These are phyloP conservation scores for Coendou prehensilis DNA, from an alignment of 2,797 vertebrate genomes.

Conservation along the genomic window DNA sequence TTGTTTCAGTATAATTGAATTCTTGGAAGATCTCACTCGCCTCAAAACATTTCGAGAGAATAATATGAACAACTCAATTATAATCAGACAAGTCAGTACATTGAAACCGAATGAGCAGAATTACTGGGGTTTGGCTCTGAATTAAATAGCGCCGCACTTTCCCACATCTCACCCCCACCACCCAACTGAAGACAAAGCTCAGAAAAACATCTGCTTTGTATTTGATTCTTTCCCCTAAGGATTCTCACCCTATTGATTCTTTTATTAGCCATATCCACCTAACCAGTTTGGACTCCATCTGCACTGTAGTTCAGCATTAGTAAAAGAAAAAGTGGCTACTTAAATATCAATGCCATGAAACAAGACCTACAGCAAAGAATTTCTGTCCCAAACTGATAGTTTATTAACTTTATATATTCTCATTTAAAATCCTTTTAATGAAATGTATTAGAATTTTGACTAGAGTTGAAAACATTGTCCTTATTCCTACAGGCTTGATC, in stretches of 20 bases:
- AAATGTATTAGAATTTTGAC: constrained; percentile 62
- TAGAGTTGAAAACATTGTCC: constrained; percentile 70
- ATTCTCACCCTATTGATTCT: constrained; percentile 5
- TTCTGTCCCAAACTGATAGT: constrained; percentile 54
- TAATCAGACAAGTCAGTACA: constrained; percentile 68
- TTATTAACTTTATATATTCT: constrained; percentile 38
- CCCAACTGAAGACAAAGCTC: not conserved
- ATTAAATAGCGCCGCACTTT: not conserved
- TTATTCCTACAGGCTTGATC: constrained; percentile 80
- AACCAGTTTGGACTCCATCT: constrained; percentile 12
- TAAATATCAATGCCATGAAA: constrained; percentile 19
- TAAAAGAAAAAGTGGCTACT: constrained; percentile 77
- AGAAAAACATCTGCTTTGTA: not conserved
- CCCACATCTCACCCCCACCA: not conserved
- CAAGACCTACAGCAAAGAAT: constrained; percentile 37
- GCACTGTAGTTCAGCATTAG: not conserved
- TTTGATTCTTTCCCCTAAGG: not conserved
- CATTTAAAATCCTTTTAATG: constrained; percentile 8
- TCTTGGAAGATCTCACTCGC: constrained; percentile 76
- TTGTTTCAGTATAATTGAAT: constrained; percentile 80
- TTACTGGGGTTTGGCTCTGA: constrained; percentile 10
- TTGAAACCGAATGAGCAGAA: constrained; percentile 67
- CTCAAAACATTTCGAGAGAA: constrained; percentile 69
- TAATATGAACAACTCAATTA: constrained; percentile 75
- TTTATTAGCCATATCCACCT: constrained; percentile 32